Evolutionary conservation across 2,888 invertebrate genomes (phyloP), one percentile per base, ranked within the genome.

Genomic region (Leucophenga maculata): DNA sequence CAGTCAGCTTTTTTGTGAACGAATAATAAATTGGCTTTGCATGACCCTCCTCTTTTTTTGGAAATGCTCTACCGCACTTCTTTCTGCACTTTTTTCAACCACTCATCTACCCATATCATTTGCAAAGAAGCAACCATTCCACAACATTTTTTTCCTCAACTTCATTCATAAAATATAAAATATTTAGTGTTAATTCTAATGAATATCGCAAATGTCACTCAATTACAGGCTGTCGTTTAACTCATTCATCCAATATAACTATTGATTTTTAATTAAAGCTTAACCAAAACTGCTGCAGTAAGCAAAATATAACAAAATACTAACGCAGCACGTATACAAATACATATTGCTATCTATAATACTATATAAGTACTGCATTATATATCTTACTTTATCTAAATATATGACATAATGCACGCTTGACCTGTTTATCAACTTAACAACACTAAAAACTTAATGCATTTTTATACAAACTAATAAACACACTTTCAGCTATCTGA

Each of bases 321-420:
- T 26, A 26, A 4, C 26, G 26, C 26, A 26, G 26, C n/a, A n/a
- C n/a, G n/a, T 26, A 26, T 26, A 26, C 26, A 26, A 8, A 39
- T 39, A 39, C 11, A 39, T 8, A 39, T 39, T 39, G 4, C 11
- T 39, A 39, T 22, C 55, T 55, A 14, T 11, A 26, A 20, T 52
- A n/a, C n/a, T n/a, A n/a, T n/a, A n/a, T n/a, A 65, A 52, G 54
- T 65, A 50, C 52, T 14, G 52, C 52, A 65, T 11, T 74, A 74
- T 74, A 74, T 54, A 54, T 54, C 54, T 54, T 20, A 20, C 16
- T 52, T 14, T 54, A 3, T 39, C 8, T 39, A 39, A 6, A 57
- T 55, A 6, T 3, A 31, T 55, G 18, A 39, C 39, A 39, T 39
- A 39, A 39, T 39, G 50, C 48, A 26, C 46, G 13, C 32, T 20